phyloP scores from a whole-genome alignment of 2,113 vertebrate species.

The Bufo gargarizans region DNA sequence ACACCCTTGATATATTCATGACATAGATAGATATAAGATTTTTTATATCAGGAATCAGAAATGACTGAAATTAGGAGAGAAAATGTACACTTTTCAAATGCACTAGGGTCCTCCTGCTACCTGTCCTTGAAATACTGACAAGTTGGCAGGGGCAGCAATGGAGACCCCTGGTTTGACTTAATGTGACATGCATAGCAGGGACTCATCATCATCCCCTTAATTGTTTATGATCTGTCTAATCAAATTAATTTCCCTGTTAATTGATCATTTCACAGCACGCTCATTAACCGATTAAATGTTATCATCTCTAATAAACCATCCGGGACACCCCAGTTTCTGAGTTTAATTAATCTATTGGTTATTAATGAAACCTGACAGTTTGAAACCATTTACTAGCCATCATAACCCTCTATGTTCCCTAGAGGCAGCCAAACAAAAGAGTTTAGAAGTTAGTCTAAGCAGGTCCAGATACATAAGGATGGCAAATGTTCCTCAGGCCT shows the following conservation, averaged over 20 bases:
- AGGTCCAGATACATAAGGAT: not conserved
- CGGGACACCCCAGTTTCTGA: not conserved
- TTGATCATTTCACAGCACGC: slow-evolving; percentile 51
- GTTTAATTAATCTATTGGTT: not conserved
- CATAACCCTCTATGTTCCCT: not conserved
- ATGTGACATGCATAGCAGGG: slow-evolving; percentile 50
- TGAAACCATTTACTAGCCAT: not conserved
- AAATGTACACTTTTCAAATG: not conserved
- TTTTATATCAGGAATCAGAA: not conserved
- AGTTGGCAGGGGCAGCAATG: slow-evolving; percentile 40
- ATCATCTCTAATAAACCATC: slow-evolving; percentile 39
- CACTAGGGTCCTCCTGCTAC: not conserved
- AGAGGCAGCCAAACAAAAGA: not conserved
- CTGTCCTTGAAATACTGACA: slow-evolving; percentile 16
- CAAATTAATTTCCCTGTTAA: slow-evolving; percentile 59
- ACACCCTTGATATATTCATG: not conserved
- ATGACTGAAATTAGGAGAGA: not conserved
- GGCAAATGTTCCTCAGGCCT: not conserved
- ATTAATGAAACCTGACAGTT: slow-evolving; percentile 30
- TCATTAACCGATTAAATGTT: slow-evolving; percentile 43
- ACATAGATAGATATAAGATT: not conserved
- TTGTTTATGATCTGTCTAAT: slow-evolving; percentile 55
- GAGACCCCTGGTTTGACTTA: slow-evolving; percentile 34
- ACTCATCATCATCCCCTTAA: slow-evolving; percentile 48
- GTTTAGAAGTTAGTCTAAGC: not conserved